Percentiles rank a stretch among this genome's conserved stretches.
Evolutionary conservation across 2,797 vertebrate genomes (phyloP).

Genomic region (Sebastes minor): DNA sequence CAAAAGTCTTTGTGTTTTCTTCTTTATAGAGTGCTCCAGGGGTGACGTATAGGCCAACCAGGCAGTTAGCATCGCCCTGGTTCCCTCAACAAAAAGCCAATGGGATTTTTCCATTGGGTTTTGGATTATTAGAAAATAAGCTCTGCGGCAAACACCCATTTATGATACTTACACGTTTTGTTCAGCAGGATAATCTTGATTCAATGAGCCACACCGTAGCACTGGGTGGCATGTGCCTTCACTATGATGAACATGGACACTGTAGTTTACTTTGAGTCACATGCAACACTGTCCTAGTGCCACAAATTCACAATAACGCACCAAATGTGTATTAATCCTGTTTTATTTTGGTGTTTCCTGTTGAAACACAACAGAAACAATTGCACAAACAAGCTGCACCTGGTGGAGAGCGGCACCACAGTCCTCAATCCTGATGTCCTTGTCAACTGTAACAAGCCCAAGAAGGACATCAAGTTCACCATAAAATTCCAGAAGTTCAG

Average conservation of each 20-base stretch:
- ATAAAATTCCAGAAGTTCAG: conserved; percentile 99
- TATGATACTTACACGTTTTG: too few relatives aligned
- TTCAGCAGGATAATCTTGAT: too few relatives aligned
- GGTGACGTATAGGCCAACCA: too few relatives aligned
- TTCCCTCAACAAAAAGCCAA: too few relatives aligned
- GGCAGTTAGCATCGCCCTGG: too few relatives aligned
- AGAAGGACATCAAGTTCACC: conserved; percentile 97
- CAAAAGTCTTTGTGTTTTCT: too few relatives aligned
- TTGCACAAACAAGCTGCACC: conserved; percentile 88
- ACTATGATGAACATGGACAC: background rate
- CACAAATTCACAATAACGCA: background rate
- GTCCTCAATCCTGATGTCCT: conserved; percentile 95
- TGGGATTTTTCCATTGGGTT: too few relatives aligned
- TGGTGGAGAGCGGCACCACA: conserved; percentile 95
- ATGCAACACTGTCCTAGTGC: too few relatives aligned
- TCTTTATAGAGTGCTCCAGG: too few relatives aligned
- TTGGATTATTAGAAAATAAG: too few relatives aligned
- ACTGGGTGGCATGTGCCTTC: background rate
- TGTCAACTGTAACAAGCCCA: conserved; percentile 94
- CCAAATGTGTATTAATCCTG: background rate
- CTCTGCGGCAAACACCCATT: too few relatives aligned
- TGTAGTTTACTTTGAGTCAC: background rate
- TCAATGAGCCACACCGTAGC: background rate
- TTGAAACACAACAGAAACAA: background rate
- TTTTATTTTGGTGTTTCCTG: too few relatives aligned